Evolutionary conservation across 2,113 vertebrate genomes (phyloP).

Genomic region (Plestiodon gilberti): DNA sequence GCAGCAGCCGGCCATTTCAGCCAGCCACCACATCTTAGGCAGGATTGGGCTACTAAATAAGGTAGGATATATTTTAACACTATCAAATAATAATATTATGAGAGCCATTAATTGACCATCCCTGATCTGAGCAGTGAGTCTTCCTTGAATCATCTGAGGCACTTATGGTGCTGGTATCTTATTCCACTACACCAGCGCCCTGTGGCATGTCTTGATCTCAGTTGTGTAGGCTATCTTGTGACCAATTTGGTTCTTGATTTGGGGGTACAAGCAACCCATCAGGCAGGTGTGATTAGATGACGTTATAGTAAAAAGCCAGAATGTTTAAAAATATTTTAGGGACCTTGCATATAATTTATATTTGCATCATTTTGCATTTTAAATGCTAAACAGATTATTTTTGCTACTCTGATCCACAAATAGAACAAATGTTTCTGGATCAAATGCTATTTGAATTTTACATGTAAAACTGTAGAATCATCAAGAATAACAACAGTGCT

Average conservation of each 20-base stretch:
- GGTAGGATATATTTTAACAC: too few relatives aligned
- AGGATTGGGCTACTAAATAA: too few relatives aligned
- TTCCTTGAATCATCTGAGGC: neutral
- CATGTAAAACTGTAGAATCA: constrained; percentile 3
- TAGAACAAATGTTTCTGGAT: constrained; percentile 37
- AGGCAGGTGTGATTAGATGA: neutral
- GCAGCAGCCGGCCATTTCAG: too few relatives aligned
- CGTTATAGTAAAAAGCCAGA: constrained; percentile 40
- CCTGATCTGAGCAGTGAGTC: neutral
- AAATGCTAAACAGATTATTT: constrained; percentile 47
- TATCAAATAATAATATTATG: neutral
- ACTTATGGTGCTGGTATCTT: constrained; percentile 10
- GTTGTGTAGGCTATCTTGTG: neutral
- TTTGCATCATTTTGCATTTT: constrained; percentile 41
- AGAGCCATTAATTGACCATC: neutral
- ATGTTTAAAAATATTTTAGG: constrained; percentile 30
- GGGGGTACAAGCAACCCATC: neutral
- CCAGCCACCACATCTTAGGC: too few relatives aligned
- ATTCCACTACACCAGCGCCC: neutral
- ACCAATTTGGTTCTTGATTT: neutral
- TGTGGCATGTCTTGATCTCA: neutral
- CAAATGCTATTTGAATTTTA: constrained; percentile 44
- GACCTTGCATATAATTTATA: constrained; percentile 55
- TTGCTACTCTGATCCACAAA: constrained; percentile 49
- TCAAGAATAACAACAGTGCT: neutral